A percentile compares a stretch with the other conserved stretches of the same genome.
phyloP scores from a whole-genome alignment of 1,140 invertebrate species.

The Bombus consobrinus region DNA sequence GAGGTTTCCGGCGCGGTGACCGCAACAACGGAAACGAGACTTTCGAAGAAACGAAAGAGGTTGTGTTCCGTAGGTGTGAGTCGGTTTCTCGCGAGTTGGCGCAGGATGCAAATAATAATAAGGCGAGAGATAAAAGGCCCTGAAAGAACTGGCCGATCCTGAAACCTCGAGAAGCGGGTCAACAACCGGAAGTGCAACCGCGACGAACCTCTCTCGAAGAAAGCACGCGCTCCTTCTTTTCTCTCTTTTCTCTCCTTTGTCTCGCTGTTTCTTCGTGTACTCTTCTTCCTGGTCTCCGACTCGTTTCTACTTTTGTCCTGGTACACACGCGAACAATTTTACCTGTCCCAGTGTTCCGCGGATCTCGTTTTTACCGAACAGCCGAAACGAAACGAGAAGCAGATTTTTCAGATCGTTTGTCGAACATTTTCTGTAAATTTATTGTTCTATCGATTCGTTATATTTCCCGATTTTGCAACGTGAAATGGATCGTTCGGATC shows the following conservation, averaged over 20 bases:
- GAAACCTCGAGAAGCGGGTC: conserved; percentile 43
- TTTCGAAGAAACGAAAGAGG: conserved; percentile 19
- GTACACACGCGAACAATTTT: not conserved
- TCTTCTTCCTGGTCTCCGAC: not conserved
- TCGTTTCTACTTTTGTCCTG: conserved; percentile 19
- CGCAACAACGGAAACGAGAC: conserved; percentile 3
- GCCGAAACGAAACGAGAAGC: not conserved
- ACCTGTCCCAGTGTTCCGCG: not conserved
- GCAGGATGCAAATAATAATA: conserved; percentile 51
- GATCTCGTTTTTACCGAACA: not conserved
- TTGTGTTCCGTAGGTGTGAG: not conserved
- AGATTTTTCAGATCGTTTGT: not conserved
- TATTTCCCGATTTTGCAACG: no score
- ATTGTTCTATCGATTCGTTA: no score
- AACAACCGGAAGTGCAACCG: conserved; percentile 53
- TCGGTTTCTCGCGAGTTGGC: not conserved
- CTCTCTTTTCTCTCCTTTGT: not conserved
- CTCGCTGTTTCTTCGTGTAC: conserved; percentile 17
- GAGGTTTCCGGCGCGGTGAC: conserved; percentile 2
- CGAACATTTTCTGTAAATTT: not conserved
- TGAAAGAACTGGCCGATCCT: conserved; percentile 39
- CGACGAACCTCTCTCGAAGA: conserved; percentile 34
- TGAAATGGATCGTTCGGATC: no score
- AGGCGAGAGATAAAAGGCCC: conserved; percentile 40
- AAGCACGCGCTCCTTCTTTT: not conserved